Conservation (phyloP, 2,797 vertebrate species). For the Oreochromis grahami region DNA sequence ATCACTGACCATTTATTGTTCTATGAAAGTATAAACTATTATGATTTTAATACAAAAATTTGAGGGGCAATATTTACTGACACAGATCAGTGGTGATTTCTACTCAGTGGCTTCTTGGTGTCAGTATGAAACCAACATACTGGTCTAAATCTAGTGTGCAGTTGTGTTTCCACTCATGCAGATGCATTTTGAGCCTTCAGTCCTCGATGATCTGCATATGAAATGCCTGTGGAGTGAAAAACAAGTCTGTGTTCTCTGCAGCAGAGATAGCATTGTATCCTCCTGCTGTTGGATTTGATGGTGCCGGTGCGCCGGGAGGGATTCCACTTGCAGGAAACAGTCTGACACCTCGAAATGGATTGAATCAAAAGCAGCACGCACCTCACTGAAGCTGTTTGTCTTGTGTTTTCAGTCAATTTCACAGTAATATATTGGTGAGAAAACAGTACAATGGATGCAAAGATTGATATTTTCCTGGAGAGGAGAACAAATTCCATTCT, state of each 20-base stretch:
- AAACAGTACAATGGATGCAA: background rate
- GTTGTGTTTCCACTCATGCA: background rate
- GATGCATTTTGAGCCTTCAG: background rate
- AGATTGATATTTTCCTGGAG: background rate
- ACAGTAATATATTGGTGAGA: constrained; percentile 17
- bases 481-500: background rate
- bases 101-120: background rate
- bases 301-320: background rate
- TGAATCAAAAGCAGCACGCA: constrained; percentile 10
- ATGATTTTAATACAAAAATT: background rate
- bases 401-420: constrained; percentile 36
- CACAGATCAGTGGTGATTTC: background rate
- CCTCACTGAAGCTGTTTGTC: constrained; percentile 19
- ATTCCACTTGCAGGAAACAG: background rate
- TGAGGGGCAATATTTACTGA: background rate
- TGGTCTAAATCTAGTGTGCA: background rate
- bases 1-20: background rate
- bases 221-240: constrained; percentile 10
- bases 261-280: background rate
- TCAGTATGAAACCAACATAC: background rate
- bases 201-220: background rate
- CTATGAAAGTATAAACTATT: background rate
- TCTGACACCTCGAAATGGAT: constrained; percentile 35
- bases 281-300: background rate
- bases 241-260: background rate